A percentile compares a stretch with the other conserved stretches of the same genome.
Conservation (phyloP, 2,797 vertebrate species). For the Cryptoblepharus egeriae region DNA sequence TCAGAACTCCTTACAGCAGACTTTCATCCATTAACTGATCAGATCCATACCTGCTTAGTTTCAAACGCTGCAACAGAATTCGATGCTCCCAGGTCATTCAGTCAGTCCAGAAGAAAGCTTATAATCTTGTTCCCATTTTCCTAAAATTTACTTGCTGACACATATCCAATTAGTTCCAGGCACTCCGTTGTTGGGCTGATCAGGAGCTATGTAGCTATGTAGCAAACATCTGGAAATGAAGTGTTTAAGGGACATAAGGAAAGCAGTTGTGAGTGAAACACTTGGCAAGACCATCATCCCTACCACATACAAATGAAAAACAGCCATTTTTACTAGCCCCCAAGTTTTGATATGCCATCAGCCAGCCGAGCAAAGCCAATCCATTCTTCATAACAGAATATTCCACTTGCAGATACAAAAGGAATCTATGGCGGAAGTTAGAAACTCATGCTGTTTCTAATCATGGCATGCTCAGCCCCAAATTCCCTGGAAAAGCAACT, state of each 20-base stretch:
- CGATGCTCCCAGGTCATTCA: not conserved
- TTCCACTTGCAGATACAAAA: slow-evolving; percentile 37
- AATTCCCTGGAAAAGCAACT: slow-evolving; percentile 14
- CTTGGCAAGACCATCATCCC: slow-evolving; percentile 10
- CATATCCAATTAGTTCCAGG: not conserved
- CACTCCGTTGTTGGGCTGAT: not conserved
- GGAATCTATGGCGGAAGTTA: slow-evolving; percentile 26
- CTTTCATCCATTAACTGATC: not conserved
- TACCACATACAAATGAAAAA: slow-evolving; percentile 43
- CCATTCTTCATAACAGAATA: slow-evolving; percentile 17
- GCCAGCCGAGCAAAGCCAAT: not conserved
- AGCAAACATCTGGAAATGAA: not conserved
- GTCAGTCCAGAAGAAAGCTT: not conserved
- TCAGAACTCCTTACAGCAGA: not conserved
- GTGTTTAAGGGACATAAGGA: not conserved
- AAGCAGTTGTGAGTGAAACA: slow-evolving; percentile 16
- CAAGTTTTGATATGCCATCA: not conserved
- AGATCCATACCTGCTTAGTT: not conserved
- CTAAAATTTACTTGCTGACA: too few relatives aligned
- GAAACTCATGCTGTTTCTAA: slow-evolving; percentile 43
- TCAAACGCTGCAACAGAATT: not conserved
- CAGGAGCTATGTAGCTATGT: not conserved
- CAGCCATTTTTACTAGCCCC: slow-evolving; percentile 27
- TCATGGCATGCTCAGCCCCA: slow-evolving; percentile 22
- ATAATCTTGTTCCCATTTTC: not conserved